Percentiles rank a stretch among this genome's conserved stretches.
Evolutionary conservation across 2,888 invertebrate genomes (phyloP).

Genomic region (Catocala sponsa): DNA sequence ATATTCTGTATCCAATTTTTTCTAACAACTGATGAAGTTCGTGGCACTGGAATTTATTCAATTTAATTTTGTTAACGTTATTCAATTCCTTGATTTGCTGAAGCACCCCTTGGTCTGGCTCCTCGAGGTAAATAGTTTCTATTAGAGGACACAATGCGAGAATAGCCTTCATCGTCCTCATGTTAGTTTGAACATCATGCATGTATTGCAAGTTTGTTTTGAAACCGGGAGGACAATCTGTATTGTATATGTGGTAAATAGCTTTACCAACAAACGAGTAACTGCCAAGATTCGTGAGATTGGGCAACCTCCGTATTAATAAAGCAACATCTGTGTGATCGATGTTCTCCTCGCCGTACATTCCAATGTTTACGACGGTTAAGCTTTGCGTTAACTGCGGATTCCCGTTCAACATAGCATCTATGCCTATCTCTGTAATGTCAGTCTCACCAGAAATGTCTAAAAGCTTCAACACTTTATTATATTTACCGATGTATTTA

Average conservation of each 20-base stretch:
- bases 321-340: conserved; percentile 90
- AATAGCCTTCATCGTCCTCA: conserved; percentile 88
- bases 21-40: conserved; percentile 89
- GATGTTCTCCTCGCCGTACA: conserved; percentile 91
- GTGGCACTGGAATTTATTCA: conserved; percentile 89
- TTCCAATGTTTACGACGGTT: conserved; percentile 90
- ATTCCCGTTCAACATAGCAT: conserved; percentile 84
- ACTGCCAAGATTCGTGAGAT: conserved; percentile 89
- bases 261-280: conserved; percentile 91
- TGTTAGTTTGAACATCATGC: conserved; percentile 90
- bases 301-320: conserved; percentile 89
- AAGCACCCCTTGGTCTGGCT: conserved; percentile 87
- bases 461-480: conserved; percentile 87
- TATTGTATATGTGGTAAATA: conserved; percentile 86
- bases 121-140: conserved; percentile 90
- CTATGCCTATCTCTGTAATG: conserved; percentile 90
- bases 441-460: conserved; percentile 92
- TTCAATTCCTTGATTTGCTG: conserved; percentile 81
- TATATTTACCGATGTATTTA: conserved; percentile 87
- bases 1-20: conserved; percentile 85
- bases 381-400: conserved; percentile 86
- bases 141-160: conserved; percentile 88
- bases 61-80: conserved; percentile 87
- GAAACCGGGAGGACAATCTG: conserved; percentile 84
- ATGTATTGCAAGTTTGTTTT: conserved; percentile 90